Evolutionary conservation across 2,797 vertebrate genomes (phyloP).

Genomic region (Danionella dracula): DNA sequence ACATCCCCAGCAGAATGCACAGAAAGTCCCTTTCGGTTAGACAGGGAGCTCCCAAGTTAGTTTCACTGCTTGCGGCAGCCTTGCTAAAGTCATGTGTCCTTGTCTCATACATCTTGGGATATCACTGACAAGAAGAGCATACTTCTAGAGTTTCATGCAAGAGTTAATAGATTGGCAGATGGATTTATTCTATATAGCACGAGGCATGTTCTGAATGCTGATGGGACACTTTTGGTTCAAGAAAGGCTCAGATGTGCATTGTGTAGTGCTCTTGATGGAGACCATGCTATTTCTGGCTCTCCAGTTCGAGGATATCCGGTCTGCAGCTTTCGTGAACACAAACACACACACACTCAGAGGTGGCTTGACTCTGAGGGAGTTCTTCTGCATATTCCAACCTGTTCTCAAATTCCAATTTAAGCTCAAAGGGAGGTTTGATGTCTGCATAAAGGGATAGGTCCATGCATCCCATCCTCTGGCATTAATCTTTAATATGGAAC

Average conservation of each 20-base stretch:
- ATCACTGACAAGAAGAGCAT: background rate
- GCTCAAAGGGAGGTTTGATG: conserved; percentile 61
- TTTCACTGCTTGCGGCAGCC: conserved; percentile 9
- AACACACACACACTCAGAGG: background rate
- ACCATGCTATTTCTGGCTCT: conserved; percentile 38
- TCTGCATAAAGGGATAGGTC: conserved; percentile 58
- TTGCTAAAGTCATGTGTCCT: conserved; percentile 26
- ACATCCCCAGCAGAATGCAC: background rate
- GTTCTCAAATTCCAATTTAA: conserved; percentile 53
- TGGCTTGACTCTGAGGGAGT: conserved; percentile 11
- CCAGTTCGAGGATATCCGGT: conserved; percentile 33
- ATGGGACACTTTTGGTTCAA: conserved; percentile 24
- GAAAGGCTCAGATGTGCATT: conserved; percentile 35
- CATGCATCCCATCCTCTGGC: conserved; percentile 53
- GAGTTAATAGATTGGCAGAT: conserved; percentile 14
- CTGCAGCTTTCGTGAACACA: conserved; percentile 11
- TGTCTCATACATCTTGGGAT: background rate
- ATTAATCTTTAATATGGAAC: conserved; percentile 55
- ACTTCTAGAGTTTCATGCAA: background rate
- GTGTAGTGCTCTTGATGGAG: conserved; percentile 32
- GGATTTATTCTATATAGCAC: conserved; percentile 7
- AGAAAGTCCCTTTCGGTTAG: background rate
- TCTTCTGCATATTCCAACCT: conserved; percentile 37
- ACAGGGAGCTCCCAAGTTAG: conserved; percentile 5
- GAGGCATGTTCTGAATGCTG: conserved; percentile 23